Percentiles rank a stretch among this genome's conserved stretches.
Conservation (phyloP, 2,113 vertebrate species). For the Podilymbus podiceps region DNA sequence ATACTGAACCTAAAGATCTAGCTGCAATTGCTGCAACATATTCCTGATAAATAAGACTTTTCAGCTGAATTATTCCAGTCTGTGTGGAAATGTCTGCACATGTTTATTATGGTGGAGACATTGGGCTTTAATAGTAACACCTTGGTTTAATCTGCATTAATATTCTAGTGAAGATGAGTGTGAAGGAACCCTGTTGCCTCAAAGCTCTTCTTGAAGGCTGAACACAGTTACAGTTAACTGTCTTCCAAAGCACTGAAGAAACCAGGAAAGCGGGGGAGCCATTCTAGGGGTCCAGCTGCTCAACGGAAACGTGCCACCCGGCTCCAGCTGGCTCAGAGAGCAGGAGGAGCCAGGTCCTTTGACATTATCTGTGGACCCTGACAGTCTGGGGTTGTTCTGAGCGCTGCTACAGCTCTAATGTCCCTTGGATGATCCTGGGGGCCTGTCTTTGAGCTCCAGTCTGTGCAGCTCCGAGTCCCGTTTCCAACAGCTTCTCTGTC, state of each 20-base stretch:
- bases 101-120: not conserved
- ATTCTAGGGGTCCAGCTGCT: accelerated
- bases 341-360: not conserved
- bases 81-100: not conserved
- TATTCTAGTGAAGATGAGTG: not conserved
- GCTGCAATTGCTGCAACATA: not conserved
- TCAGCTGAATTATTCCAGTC: not conserved
- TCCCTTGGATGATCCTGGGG: not conserved
- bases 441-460: not conserved
- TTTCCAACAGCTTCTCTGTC: not conserved
- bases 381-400: not conserved
- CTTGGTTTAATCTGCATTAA: not conserved
- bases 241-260: not conserved
- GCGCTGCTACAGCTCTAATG: not conserved
- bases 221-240: not conserved
- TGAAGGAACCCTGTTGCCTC: not conserved
- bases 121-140: not conserved
- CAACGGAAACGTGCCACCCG: accelerated
- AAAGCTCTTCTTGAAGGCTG: not conserved
- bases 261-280: not conserved
- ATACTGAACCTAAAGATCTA: not conserved
- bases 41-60: not conserved
- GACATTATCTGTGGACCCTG: not conserved
- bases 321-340: not conserved
- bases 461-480: not conserved